Evolutionary conservation across 1,140 invertebrate genomes (phyloP), one percentile per base, ranked within the genome.

Genomic region (Neuroterus valhalla): DNA sequence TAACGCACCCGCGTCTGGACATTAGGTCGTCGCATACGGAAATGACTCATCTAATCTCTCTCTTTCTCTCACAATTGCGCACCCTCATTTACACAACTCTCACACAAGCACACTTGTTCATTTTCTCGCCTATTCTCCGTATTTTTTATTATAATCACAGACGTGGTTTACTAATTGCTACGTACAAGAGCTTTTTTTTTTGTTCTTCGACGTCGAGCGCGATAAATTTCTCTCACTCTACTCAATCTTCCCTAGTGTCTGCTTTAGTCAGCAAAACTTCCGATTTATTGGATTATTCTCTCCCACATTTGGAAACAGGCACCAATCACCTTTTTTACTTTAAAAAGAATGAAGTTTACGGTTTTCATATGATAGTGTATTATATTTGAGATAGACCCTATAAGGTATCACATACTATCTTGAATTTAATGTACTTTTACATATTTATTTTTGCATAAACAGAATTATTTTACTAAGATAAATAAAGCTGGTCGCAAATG

Each of bases 91-190:
- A 26, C 21, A 12, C 6, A 14, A 31, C n/a, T 62, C 14, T 12
- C 55, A 3, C 55, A 55, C 23, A 19, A 11, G 14, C 50, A 55
- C 12, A 12, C 19, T 8, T 17, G 5, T 15, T 42, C 15, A 26
- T 44, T 15, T 71, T 5, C n/a, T 66, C 62, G 42, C 23, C 21
- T 48, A 72, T 76, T 82, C 81, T 84, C 78, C 77, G 73, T 85
- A 86, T 80, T 46, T 81, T 75, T 85, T 84, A 83, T 77, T 82
- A 82, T 86, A 84, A 87, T 87, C 85, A 87, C 85, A 87, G 85
- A 85, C 80, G 83, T 77, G 77, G 78, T 84, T 85, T 72, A 79
- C 83, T 83, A 84, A 79, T 83, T 62, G 55, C 84, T 87, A 86
- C 83, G 78, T 83, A 82, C 86, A 85, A 78, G 84, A 84, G 79